These are phyloP conservation scores for Diachasmimorpha longicaudata DNA, from an alignment of 1,140 invertebrate species.

Conservation along the genomic window DNA sequence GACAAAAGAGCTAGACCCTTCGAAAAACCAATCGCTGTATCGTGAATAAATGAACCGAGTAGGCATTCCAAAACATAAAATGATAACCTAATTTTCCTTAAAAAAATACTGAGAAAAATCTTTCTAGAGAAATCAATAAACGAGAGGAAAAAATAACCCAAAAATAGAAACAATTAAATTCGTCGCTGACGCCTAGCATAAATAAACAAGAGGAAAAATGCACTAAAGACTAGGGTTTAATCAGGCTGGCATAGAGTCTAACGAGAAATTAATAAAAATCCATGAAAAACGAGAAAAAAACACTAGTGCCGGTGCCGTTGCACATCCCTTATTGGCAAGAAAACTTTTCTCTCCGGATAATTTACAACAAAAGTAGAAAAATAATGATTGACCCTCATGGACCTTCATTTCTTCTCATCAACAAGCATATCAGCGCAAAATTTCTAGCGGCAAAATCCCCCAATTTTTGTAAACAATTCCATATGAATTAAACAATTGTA, in stretches of 20 bases:
- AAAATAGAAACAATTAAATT: too few species aligned
- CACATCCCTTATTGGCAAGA: constrained; percentile 30
- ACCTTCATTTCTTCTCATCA: not conserved
- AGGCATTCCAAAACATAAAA: too few species aligned
- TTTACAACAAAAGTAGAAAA: not conserved
- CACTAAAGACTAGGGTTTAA: constrained; percentile 20
- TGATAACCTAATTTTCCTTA: too few species aligned
- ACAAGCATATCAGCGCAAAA: not conserved
- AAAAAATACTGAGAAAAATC: too few species aligned
- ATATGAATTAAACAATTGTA: too few species aligned
- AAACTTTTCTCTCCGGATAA: not conserved
- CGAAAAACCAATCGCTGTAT: constrained; percentile 6
- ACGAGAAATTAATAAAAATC: constrained; percentile 9
- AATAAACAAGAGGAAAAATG: constrained; percentile 14
- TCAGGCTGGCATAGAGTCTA: constrained; percentile 24
- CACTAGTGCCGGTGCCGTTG: constrained; percentile 27
- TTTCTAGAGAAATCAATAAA: too few species aligned
- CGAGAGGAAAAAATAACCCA: too few species aligned
- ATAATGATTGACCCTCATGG: not conserved
- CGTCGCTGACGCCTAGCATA: constrained; percentile 1
- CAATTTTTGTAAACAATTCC: too few species aligned
- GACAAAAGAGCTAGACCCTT: too few species aligned
- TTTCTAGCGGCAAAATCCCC: too few species aligned
- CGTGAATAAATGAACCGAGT: not conserved
- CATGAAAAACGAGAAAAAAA: constrained; percentile 20